Base-by-base conservation (phyloP, 2,113 vertebrate genomes). In the Anolis carolinensis region DNA sequence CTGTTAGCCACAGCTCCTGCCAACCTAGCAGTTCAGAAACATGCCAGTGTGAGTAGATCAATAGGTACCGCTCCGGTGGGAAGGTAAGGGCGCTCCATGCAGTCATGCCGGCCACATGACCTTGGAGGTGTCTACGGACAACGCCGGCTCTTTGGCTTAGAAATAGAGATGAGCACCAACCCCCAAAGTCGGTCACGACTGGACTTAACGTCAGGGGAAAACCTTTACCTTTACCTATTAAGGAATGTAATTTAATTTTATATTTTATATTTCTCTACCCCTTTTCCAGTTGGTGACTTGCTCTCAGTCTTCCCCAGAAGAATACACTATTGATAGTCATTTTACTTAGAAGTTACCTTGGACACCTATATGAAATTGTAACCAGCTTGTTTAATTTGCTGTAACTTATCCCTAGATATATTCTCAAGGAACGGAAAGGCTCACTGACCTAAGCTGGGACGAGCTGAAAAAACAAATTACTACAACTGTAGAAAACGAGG, bases 381-480 rank as follows among this genome's bases (percentile, higher is more conserved):
- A 10, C 62, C 76, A 21, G 48, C 1, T 71, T 55, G 52, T 0
- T 34, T 34, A 67, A 7, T 48, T 79, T 73, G 0, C 7, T 70
- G 0, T 82, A 44, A 32, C 81, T 91, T 83, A 67, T 86, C 90
- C 91, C 79, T 94, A 99, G 98, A 99, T 99, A 93, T 99, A 96
- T 89, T 97, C 97, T 9, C 94, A 97, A 91, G 97, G 97, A 90
- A 89, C 96, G 0, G 98, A 98, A 55, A 96, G 91, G 50, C 92
- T 97, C 83, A 20, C 93, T n/a, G 97, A 99, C 90, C 79, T 97
- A 50, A 96, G 97, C 0, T 99, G 98, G 98, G 97, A 96, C 25
- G 95, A 95, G 34, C 95, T 99, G 92, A 99, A 96, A 96, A 99
- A 96, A 87, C 98, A 99, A 94, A 97, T 99, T 86, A 98, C 98